Evolutionary conservation across 2,888 invertebrate genomes (phyloP).

Genomic region (Papilio demoleus): DNA sequence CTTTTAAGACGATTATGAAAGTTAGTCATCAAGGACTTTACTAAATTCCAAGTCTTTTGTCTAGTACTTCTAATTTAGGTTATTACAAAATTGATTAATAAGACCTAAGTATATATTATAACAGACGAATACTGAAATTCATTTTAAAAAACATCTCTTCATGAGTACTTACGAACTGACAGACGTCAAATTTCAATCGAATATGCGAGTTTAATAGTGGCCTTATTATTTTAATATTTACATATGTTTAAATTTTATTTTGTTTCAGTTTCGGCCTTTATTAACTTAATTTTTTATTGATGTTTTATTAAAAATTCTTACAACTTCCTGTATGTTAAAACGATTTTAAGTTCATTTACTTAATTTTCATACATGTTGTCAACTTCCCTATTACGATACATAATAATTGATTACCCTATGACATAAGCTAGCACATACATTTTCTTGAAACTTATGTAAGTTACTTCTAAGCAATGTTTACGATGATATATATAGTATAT

Average conservation of each 20-base stretch:
- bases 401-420: conserved; percentile 12
- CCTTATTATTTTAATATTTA: too few relatives aligned
- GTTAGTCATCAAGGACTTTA: conserved; percentile 49
- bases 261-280: too few relatives aligned
- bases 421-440: neutral
- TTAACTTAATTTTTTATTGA: neutral
- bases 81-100: neutral
- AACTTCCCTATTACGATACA: conserved; percentile 7
- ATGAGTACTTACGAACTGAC: too few relatives aligned
- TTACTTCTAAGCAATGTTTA: too few relatives aligned
- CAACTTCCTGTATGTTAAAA: neutral
- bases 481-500: too few relatives aligned
- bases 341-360: neutral
- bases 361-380: neutral
- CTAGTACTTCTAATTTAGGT: conserved; percentile 32
- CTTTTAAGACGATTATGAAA: conserved; percentile 49
- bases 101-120: too few relatives aligned
- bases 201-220: too few relatives aligned
- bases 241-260: too few relatives aligned
- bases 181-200: too few relatives aligned
- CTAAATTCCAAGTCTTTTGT: conserved; percentile 48
- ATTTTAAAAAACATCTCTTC: too few relatives aligned
- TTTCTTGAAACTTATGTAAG: conserved; percentile 12
- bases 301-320: neutral
- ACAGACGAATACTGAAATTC: too few relatives aligned